phyloP scores from a whole-genome alignment of 2,113 vertebrate genomes.

The Porphyrio hochstetteri region DNA sequence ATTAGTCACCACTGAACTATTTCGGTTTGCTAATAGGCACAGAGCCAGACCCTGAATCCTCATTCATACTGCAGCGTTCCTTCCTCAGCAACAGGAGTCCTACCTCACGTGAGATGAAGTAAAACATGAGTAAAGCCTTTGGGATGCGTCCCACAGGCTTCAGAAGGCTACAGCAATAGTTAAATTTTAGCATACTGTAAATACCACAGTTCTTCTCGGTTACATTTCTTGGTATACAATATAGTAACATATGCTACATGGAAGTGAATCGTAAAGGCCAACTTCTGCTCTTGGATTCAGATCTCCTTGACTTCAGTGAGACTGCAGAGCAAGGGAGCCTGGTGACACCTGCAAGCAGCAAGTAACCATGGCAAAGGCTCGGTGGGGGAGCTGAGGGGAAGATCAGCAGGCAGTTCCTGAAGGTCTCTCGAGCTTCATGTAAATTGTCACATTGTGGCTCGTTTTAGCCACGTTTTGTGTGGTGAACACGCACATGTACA shows the following conservation, averaged over 20 bases:
- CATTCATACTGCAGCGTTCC: background rate
- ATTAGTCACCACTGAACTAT: background rate
- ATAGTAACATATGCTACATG: constrained; percentile 63
- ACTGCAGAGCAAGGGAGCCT: constrained; percentile 50
- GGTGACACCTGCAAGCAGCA: constrained; percentile 51
- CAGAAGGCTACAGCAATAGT: constrained; percentile 50
- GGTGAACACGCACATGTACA: background rate
- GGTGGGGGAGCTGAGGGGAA: constrained; percentile 4
- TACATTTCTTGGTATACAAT: constrained; percentile 58
- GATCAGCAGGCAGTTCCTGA: constrained; percentile 29
- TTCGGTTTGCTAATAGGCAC: background rate
- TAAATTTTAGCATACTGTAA: constrained; percentile 65
- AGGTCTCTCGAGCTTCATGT: background rate
- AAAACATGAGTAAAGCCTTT: background rate
- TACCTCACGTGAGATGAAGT: background rate
- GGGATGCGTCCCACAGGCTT: constrained; percentile 2
- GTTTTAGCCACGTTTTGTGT: background rate
- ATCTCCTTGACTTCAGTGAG: constrained; percentile 48
- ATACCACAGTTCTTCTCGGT: constrained; percentile 9
- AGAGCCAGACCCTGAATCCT: background rate
- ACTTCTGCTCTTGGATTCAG: constrained; percentile 69
- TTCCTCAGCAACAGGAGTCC: background rate
- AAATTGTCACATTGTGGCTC: background rate
- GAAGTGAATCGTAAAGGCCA: constrained; percentile 65
- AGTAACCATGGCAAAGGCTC: constrained; percentile 59